Conservation (phyloP, 2,888 invertebrate species). For the Agriopis marginaria region DNA sequence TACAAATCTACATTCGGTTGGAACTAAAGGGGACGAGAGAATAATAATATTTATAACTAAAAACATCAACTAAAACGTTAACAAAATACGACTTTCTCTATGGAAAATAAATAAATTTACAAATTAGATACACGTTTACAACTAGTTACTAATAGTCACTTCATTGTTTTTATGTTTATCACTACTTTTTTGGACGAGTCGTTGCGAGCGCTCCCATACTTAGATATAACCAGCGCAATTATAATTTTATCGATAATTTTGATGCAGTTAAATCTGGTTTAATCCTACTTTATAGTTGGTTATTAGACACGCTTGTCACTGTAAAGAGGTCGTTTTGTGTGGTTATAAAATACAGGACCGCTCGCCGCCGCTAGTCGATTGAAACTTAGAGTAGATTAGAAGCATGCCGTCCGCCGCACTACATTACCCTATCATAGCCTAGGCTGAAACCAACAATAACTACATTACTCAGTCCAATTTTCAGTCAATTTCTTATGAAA, state of each 20-base stretch:
- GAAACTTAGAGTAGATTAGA: slow-evolving; percentile 66
- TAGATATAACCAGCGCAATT: slow-evolving; percentile 13
- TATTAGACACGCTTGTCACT: slow-evolving; percentile 28
- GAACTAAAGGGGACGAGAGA: slow-evolving; percentile 79
- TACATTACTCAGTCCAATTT: slow-evolving; percentile 85
- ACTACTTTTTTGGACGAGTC: slow-evolving; percentile 70
- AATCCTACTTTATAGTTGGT: slow-evolving; percentile 31
- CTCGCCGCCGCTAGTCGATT: slow-evolving; percentile 61
- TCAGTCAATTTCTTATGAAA: slow-evolving; percentile 85
- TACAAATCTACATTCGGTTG: slow-evolving; percentile 82
- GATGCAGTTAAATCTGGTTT: slow-evolving; percentile 50
- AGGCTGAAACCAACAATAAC: slow-evolving; percentile 80
- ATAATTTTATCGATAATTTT: slow-evolving; percentile 32
- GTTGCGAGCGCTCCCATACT: slow-evolving; percentile 61
- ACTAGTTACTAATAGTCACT: slow-evolving; percentile 81
- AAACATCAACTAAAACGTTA: slow-evolving; percentile 87
- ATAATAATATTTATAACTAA: slow-evolving; percentile 59
- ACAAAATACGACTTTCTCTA: slow-evolving; percentile 86
- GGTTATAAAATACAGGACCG: slow-evolving; percentile 51
- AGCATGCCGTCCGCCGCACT: slow-evolving; percentile 82
- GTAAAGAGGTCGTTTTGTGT: slow-evolving; percentile 39
- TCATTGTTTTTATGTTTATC: slow-evolving; percentile 74
- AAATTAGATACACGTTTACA: slow-evolving; percentile 84
- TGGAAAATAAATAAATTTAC: slow-evolving; percentile 86
- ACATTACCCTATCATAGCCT: slow-evolving; percentile 79